Conservation (phyloP, 2,888 invertebrate species). For the Tiliacea aurago region DNA sequence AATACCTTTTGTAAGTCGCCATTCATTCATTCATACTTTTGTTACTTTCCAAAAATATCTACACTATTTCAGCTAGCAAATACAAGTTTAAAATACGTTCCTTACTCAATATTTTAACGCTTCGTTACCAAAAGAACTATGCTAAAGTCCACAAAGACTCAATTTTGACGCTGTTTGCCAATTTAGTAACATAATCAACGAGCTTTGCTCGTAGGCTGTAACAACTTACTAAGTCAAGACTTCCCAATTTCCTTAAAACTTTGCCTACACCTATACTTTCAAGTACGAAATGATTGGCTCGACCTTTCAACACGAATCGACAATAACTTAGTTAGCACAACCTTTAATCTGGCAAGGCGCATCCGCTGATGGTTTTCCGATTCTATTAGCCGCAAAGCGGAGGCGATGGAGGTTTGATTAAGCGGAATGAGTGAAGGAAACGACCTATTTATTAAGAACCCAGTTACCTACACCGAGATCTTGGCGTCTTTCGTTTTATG, state of each 20-base stretch:
- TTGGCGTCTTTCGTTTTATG: conserved; percentile 49
- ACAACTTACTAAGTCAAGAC: conserved; percentile 46
- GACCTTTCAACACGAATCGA: conserved; percentile 70
- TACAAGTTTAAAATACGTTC: neutral
- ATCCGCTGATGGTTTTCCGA: conserved; percentile 86
- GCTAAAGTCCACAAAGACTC: conserved; percentile 1
- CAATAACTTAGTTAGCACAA: conserved; percentile 76
- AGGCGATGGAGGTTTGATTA: conserved; percentile 78
- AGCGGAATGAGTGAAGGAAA: conserved; percentile 77
- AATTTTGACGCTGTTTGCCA: conserved; percentile 15
- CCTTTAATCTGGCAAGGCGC: conserved; percentile 79
- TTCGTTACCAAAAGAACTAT: neutral
- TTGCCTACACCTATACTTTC: conserved; percentile 37
- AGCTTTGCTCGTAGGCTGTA: conserved; percentile 17
- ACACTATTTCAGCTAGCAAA: neutral
- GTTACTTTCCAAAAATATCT: neutral
- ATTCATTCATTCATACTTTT: neutral
- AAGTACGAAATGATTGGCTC: conserved; percentile 47
- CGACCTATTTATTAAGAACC: conserved; percentile 73
- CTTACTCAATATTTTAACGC: neutral
- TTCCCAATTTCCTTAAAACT: conserved; percentile 44
- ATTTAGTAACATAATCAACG: conserved; percentile 29
- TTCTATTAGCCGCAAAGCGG: conserved; percentile 84
- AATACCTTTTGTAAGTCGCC: too few species aligned
- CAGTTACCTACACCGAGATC: conserved; percentile 56